A percentile compares a stretch with the other conserved stretches of the same genome.
Evolutionary conservation across 1,140 invertebrate genomes (phyloP).

Genomic region (Cardiocondyla obscurior): DNA sequence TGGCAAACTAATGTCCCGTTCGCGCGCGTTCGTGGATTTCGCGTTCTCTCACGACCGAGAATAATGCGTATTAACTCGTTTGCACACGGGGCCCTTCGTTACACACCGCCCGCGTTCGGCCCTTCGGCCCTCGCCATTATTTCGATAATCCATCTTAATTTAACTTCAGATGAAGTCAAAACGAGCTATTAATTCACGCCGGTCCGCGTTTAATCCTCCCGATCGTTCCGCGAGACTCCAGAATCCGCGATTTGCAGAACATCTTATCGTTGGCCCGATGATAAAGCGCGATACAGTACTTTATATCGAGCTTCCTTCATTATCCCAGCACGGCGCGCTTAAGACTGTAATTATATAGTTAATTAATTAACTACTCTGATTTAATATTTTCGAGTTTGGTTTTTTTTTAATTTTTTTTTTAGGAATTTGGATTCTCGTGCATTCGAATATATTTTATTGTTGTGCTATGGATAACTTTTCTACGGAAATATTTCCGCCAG

Average conservation of each 20-base stretch:
- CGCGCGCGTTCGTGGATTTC: constrained; percentile 62
- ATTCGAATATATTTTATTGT: no score
- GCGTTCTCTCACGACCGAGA: constrained; percentile 15
- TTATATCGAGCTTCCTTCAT: background rate
- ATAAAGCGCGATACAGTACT: background rate
- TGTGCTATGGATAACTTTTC: no score
- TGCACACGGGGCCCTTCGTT: constrained; percentile 33
- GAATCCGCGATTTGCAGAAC: background rate
- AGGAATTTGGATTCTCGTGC: no score
- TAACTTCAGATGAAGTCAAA: constrained; percentile 50
- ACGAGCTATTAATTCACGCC: constrained; percentile 42
- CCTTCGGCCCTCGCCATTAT: constrained; percentile 44
- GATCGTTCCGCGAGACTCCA: constrained; percentile 5
- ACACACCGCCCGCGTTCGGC: constrained; percentile 46
- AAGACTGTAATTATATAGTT: no score
- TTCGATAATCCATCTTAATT: constrained; percentile 55
- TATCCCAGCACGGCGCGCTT: no score
- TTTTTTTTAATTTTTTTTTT: no score
- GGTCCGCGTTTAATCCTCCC: background rate
- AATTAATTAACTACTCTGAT: no score
- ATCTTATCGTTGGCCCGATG: background rate
- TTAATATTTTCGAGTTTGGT: no score
- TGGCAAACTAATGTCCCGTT: constrained; percentile 74
- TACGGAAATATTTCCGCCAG: no score
- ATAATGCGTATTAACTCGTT: constrained; percentile 59